Percentiles rank a stretch among this genome's conserved stretches.
Evolutionary conservation across 1,140 invertebrate genomes (phyloP).

Genomic region (Goniozus legneri): DNA sequence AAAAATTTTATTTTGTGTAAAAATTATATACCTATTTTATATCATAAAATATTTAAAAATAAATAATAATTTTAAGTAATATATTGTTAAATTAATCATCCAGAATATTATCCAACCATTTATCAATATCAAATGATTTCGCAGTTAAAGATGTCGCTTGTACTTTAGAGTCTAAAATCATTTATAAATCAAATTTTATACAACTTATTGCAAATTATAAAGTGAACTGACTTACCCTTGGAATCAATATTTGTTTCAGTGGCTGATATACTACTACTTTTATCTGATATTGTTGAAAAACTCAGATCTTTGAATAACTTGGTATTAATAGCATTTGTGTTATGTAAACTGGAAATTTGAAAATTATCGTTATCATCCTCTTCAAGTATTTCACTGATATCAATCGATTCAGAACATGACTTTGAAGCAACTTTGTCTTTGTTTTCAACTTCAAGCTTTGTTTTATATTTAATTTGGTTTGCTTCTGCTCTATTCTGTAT

Average conservation of each 20-base stretch:
- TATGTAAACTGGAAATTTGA: not conserved
- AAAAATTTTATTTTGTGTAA: constrained; percentile 8
- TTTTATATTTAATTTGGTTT: constrained; percentile 10
- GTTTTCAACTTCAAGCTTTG: not conserved
- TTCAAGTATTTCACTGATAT: not conserved
- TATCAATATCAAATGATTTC: constrained; percentile 44
- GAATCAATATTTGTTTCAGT: constrained; percentile 1
- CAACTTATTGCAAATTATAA: constrained; percentile 7
- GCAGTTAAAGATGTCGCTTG: constrained; percentile 14
- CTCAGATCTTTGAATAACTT: constrained; percentile 1
- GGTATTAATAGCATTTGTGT: not conserved
- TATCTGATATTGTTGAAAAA: constrained; percentile 1
- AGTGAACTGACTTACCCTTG: not conserved
- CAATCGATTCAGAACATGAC: not conserved
- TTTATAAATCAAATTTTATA: constrained; percentile 7
- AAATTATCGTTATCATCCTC: not conserved
- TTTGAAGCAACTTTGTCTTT: not conserved
- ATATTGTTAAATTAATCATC: constrained; percentile 28
- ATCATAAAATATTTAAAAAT: constrained; percentile 6
- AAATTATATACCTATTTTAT: constrained; percentile 6
- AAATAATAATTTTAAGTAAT: not conserved
- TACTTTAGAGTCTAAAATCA: constrained; percentile 27
- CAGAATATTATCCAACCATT: constrained; percentile 42
- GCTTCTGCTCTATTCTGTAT: constrained; percentile 29
- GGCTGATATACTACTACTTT: constrained; percentile 17